Conservation (phyloP, 1,140 invertebrate species). For the Brachionus angularis region DNA sequence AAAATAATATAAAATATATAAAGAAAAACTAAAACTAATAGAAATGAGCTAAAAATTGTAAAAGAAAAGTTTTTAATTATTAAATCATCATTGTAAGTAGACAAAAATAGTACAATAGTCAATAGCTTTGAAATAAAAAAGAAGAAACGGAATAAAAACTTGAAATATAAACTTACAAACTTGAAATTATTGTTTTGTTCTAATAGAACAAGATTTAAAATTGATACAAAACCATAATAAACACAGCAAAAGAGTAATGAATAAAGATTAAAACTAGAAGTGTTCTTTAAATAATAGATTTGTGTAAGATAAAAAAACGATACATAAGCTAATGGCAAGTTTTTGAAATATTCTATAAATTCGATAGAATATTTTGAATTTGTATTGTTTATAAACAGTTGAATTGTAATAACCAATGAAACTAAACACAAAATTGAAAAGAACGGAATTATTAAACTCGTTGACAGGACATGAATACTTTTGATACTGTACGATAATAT, state of each 20-base stretch:
- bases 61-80: background rate
- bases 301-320: background rate
- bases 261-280: background rate
- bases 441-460: too few species aligned
- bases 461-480: too few species aligned
- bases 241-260: background rate
- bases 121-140: slow-evolving; percentile 14
- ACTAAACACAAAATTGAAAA: background rate
- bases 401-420: background rate
- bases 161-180: slow-evolving; percentile 15
- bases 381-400: background rate
- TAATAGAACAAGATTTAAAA: slow-evolving; percentile 17
- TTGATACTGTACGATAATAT: too few species aligned
- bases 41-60: background rate
- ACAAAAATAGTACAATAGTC: slow-evolving; percentile 3
- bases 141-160: slow-evolving; percentile 32
- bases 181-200: background rate
- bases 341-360: slow-evolving; percentile 16
- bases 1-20: background rate
- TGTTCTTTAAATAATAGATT: slow-evolving; percentile 6
- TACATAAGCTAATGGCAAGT: background rate
- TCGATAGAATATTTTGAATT: slow-evolving; percentile 7
- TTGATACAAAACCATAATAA: slow-evolving; percentile 17
- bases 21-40: background rate
- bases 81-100: slow-evolving; percentile 12